Percentiles rank a stretch among this genome's conserved stretches.
These are phyloP conservation scores for Aythya baeri DNA, from an alignment of 2,113 vertebrate species.

Conservation along the genomic window DNA sequence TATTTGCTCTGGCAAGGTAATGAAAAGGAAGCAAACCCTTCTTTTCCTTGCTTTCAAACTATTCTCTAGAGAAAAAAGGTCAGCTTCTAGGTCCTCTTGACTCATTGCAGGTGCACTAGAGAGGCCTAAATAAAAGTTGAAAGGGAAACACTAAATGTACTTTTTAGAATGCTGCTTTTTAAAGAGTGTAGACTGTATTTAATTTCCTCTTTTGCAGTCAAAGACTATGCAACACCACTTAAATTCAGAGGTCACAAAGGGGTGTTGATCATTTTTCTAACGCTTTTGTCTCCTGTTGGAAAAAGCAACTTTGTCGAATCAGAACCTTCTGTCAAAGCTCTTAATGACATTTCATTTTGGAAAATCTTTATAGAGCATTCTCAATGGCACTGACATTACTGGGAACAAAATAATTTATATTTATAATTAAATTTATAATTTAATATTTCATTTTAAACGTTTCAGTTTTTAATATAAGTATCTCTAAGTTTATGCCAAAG, in stretches of 20 bases:
- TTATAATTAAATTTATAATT: not conserved
- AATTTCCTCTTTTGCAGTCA: slow-evolving; percentile 21
- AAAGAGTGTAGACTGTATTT: not conserved
- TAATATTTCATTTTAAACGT: not conserved
- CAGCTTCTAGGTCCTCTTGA: not conserved
- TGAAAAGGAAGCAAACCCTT: not conserved
- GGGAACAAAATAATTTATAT: not conserved
- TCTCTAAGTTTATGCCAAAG: not conserved
- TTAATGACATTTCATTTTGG: slow-evolving; percentile 9
- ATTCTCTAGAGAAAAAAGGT: not conserved
- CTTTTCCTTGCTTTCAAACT: not conserved
- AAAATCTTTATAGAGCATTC: not conserved
- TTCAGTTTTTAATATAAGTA: slow-evolving; percentile 7
- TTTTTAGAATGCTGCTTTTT: not conserved
- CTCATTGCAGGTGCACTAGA: slow-evolving; percentile 2
- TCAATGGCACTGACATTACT: not conserved
- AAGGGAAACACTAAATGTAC: not conserved
- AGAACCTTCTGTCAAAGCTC: slow-evolving; percentile 14
- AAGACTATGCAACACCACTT: not conserved
- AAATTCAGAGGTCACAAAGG: not conserved
- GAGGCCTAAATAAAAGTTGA: not conserved
- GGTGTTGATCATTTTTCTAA: slow-evolving; percentile 11
- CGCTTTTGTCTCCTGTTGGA: not conserved
- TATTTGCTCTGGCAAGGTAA: not conserved
- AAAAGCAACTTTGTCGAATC: not conserved